Percentiles rank a stretch among this genome's conserved stretches.
These are phyloP conservation scores for Sebastes taczanowskii DNA, from an alignment of 2,797 vertebrate species.

Conservation along the genomic window DNA sequence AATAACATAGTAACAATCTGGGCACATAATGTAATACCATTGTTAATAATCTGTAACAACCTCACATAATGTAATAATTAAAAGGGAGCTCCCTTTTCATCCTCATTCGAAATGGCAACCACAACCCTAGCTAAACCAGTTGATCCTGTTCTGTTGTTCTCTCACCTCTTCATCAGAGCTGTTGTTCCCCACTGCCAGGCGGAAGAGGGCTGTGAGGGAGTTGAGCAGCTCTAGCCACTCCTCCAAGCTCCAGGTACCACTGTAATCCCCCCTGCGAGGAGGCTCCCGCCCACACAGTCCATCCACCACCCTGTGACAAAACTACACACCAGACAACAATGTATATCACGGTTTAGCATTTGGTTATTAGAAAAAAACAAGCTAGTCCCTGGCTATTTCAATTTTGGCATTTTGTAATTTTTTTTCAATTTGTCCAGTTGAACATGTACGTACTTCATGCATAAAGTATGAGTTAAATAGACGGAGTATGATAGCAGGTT, in stretches of 20 bases:
- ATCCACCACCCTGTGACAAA: slow-evolving; percentile 90
- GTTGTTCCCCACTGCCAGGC: slow-evolving; percentile 80
- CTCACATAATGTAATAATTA: background rate
- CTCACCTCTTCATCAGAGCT: slow-evolving; percentile 87
- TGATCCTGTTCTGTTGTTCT: background rate
- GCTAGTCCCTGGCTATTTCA: no score
- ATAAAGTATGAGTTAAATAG: no score
- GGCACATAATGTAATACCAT: no score
- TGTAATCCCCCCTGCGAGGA: slow-evolving; percentile 84
- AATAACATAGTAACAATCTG: background rate
- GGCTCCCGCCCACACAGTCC: slow-evolving; percentile 88
- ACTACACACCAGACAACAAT: slow-evolving; percentile 69
- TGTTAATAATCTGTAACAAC: background rate
- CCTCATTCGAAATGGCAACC: background rate
- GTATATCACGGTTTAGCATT: background rate
- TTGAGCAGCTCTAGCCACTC: slow-evolving; percentile 88
- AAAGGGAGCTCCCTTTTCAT: background rate
- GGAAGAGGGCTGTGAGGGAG: slow-evolving; percentile 78
- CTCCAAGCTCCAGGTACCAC: slow-evolving; percentile 82
- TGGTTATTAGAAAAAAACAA: background rate
- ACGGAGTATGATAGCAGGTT: no score
- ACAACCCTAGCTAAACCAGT: background rate
- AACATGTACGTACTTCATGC: no score
- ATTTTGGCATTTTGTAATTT: no score
- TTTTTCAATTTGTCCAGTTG: no score